Conservation (phyloP, 2,797 vertebrate species). For the Halcyon leucocephala region DNA sequence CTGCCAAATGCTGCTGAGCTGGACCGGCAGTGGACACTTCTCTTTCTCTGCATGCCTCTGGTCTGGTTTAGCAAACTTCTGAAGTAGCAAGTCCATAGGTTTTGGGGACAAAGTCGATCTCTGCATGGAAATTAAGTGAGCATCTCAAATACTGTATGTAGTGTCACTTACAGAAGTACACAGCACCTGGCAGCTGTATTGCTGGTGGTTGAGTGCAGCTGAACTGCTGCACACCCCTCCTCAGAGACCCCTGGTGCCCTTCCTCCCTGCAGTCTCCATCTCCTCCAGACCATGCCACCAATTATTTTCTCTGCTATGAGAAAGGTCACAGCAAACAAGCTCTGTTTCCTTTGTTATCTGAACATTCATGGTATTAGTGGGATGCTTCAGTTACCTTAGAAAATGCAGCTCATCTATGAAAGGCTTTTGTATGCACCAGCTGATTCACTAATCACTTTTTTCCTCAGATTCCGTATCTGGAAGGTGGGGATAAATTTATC, state of each 20-base stretch:
- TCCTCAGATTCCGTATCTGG: background rate
- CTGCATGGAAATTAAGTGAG: background rate
- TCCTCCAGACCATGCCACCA: background rate
- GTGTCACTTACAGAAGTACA: background rate
- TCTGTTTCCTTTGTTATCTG: background rate
- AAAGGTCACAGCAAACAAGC: background rate
- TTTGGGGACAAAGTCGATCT: background rate
- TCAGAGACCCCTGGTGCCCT: background rate
- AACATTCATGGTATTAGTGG: fast-evolving
- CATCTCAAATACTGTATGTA: background rate
- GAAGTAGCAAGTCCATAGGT: background rate
- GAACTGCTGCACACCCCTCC: background rate
- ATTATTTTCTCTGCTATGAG: background rate
- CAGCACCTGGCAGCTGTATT: background rate
- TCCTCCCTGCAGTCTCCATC: background rate
- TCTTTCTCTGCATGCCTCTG: background rate
- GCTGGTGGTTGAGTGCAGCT: background rate
- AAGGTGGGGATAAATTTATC: background rate
- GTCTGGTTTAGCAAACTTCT: background rate
- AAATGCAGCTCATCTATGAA: background rate
- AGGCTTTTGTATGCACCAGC: background rate
- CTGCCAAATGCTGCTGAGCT: background rate
- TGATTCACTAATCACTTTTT: background rate
- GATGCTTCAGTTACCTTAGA: background rate
- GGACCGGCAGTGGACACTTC: background rate